phyloP scores from a whole-genome alignment of 2,113 vertebrate species.

The Lasiurus borealis region DNA sequence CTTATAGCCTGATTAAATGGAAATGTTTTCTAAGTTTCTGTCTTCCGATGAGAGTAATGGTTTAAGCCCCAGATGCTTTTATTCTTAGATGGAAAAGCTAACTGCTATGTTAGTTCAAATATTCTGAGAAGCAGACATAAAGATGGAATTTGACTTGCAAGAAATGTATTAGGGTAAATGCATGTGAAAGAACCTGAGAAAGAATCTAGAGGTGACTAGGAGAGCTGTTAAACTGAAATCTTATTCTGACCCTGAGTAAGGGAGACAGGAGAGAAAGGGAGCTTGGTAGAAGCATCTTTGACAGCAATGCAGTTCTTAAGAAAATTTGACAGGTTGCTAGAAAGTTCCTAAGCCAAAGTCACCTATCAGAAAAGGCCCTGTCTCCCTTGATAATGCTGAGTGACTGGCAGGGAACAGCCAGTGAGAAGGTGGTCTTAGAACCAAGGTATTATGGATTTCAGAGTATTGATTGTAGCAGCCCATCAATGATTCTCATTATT shows the following conservation, averaged over 20 bases:
- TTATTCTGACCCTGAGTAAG: neutral
- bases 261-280: neutral
- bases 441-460: neutral
- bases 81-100: constrained; percentile 52
- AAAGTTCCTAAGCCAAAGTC: neutral
- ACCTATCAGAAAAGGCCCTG: neutral
- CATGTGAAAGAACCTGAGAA: neutral
- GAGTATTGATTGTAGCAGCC: neutral
- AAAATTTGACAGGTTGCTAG: neutral
- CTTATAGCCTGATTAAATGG: constrained; percentile 56
- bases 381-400: neutral
- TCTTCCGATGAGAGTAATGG: constrained; percentile 44
- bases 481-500: too few relatives aligned
- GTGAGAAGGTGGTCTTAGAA: neutral
- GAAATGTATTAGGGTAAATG: neutral
- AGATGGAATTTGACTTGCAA: constrained; percentile 16
- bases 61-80: constrained; percentile 37
- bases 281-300: neutral
- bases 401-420: neutral
- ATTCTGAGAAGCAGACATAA: constrained; percentile 23
- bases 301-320: neutral
- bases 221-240: neutral
- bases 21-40: constrained; percentile 64
- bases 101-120: constrained; percentile 33
- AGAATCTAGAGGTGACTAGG: neutral